These are phyloP conservation scores for Crotalus viridis DNA, from an alignment of 2,113 vertebrate species.

Conservation along the genomic window DNA sequence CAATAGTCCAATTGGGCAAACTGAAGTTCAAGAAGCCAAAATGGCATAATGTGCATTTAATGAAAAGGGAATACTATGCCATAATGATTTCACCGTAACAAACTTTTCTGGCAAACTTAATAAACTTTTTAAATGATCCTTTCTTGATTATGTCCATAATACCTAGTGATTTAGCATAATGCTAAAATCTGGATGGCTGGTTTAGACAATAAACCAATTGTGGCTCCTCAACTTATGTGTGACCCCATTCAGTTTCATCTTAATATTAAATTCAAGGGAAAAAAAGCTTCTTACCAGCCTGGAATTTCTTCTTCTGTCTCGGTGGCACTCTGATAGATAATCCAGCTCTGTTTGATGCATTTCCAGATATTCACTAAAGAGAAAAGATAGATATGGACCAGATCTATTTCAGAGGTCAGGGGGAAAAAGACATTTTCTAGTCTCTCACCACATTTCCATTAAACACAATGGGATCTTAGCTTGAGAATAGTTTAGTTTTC, in stretches of 20 bases:
- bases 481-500: not conserved
- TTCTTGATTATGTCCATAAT: not conserved
- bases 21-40: not conserved
- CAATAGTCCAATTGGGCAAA: not conserved
- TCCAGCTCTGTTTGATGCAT: conserved; percentile 87
- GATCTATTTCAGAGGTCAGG: not conserved
- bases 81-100: not conserved
- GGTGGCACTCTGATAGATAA: conserved; percentile 84
- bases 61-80: not conserved
- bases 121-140: not conserved
- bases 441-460: not conserved
- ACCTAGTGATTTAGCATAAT: not conserved
- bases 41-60: not conserved
- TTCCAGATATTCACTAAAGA: conserved; percentile 82
- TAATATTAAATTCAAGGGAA: not conserved
- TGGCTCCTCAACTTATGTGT: not conserved
- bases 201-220: not conserved
- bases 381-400: not conserved
- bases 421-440: not conserved
- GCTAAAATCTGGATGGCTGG: not conserved
- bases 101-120: not conserved
- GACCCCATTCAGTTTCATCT: not conserved
- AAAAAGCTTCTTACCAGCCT: conserved; percentile 81
- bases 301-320: conserved; percentile 87
- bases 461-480: not conserved